Conservation (phyloP, 2,113 vertebrate genomes). For the Oreochromis aureus region DNA sequence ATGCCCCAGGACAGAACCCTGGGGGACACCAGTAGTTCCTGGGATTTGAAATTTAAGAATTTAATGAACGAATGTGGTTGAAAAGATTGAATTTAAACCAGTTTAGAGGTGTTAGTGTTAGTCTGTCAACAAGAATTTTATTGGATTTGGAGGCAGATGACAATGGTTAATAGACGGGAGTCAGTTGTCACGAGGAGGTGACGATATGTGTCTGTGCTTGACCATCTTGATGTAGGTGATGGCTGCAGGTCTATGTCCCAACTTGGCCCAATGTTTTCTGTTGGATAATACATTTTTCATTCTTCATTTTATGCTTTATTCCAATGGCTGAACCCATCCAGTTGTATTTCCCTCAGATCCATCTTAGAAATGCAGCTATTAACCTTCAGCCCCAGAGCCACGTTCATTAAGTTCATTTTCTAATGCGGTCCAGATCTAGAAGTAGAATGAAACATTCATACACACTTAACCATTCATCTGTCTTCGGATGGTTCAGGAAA, state of each 20-base stretch:
- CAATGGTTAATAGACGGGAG: not conserved
- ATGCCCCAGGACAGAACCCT: not conserved
- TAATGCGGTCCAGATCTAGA: conserved; percentile 2
- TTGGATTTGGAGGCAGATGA: not conserved
- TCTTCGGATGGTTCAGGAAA: conserved; percentile 15
- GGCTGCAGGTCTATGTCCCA: not conserved
- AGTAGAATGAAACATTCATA: conserved; percentile 49
- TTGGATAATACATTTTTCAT: not conserved
- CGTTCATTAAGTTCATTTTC: conserved; percentile 25
- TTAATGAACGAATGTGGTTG: not conserved
- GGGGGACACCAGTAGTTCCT: not conserved
- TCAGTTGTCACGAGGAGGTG: not conserved
- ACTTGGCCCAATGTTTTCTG: not conserved
- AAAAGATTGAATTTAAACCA: not conserved
- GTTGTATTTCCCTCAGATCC: not conserved
- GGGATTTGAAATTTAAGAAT: not conserved
- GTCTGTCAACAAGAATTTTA: not conserved
- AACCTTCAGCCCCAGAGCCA: conserved; percentile 3
- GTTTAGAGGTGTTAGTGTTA: not conserved
- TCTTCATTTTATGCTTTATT: not conserved
- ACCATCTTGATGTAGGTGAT: not conserved
- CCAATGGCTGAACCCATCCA: not conserved
- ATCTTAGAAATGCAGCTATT: not conserved
- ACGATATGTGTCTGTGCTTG: not conserved
- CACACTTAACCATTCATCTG: conserved; percentile 25